Base-by-base conservation (phyloP, 2,113 vertebrate genomes). In the Capra hircus region DNA sequence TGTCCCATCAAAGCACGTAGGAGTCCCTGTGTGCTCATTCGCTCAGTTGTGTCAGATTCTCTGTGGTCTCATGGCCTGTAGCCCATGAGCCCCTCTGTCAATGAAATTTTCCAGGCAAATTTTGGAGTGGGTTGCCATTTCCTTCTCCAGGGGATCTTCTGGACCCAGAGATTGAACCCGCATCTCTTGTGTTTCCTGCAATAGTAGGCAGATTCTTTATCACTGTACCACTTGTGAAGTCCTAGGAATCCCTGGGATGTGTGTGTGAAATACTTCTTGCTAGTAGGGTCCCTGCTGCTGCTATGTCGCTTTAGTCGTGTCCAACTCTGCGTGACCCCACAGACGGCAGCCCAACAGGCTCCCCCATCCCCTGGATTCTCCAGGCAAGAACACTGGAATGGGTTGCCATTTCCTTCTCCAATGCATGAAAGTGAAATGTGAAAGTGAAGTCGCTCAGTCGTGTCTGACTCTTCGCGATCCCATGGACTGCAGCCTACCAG, bases 381-480 rank as follows among this genome's bases (percentile, higher is more conserved):
- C 8, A 57, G 21, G 55, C 55, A 23, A 57, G 55, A 23, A 57
- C 55, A 57, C 21, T 57, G 55, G 55, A 57, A 1, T 9, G 21
- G 55, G 55, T 57, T 57, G 21, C 55, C 55, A 23, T 57, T 57
- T 23, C 21, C 21, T 57, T 21, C 3, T 57, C 55, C 55, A 57
- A 23, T 57, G 55, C 21, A 9, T 57, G 21, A 57, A 57, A 57
- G 55, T 57, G 55, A 57, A 57, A 57, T 3, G 21, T 23, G 55
- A 21, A 8, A 55, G 53, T 55, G 53, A 23, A 55, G 55, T 23
- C 1, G 3, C 7, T 55, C 55, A 55, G 55, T 55, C 21, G 1
- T 23, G 21, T 55, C 55, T 0, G 7, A 55, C 21, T 55, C 55
- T 23, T 55, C 0, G 21, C 1, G 19, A 55, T 0, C 55, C 19